These are phyloP conservation scores for Anser brachyrhynchus DNA, from an alignment of 2,113 vertebrate species.

Conservation along the genomic window DNA sequence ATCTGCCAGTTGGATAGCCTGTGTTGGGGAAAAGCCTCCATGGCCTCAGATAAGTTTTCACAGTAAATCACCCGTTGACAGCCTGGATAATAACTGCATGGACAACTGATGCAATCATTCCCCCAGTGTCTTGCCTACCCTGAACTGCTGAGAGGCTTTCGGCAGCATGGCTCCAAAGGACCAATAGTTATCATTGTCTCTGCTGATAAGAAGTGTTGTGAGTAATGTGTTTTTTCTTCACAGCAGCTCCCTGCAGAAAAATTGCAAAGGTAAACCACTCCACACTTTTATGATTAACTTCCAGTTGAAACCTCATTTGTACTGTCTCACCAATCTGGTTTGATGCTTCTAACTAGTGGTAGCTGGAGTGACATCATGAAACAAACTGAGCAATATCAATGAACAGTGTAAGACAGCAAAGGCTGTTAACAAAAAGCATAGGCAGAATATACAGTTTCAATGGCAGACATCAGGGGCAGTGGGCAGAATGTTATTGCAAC, in stretches of 20 bases:
- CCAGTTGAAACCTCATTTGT: not conserved
- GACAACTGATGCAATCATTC: not conserved
- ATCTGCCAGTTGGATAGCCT: not conserved
- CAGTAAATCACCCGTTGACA: not conserved
- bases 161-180: not conserved
- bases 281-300: not conserved
- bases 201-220: not conserved
- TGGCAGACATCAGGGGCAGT: too few relatives aligned
- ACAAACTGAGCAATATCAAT: not conserved
- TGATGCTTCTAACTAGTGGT: not conserved
- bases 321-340: not conserved
- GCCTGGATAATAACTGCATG: not conserved
- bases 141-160: not conserved
- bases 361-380: not conserved
- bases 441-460: not conserved
- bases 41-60: rapidly evolving
- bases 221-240: not conserved
- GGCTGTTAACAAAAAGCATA: not conserved
- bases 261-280: not conserved
- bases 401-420: not conserved
- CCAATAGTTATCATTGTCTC: not conserved
- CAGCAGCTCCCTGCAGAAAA: not conserved
- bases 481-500: not conserved
- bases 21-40: not conserved
- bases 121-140: not conserved